Evolutionary conservation across 2,113 vertebrate species (phyloP), one percentile per base, ranked within the genome.

Genomic region (Dicerorhinus sumatrensis): DNA sequence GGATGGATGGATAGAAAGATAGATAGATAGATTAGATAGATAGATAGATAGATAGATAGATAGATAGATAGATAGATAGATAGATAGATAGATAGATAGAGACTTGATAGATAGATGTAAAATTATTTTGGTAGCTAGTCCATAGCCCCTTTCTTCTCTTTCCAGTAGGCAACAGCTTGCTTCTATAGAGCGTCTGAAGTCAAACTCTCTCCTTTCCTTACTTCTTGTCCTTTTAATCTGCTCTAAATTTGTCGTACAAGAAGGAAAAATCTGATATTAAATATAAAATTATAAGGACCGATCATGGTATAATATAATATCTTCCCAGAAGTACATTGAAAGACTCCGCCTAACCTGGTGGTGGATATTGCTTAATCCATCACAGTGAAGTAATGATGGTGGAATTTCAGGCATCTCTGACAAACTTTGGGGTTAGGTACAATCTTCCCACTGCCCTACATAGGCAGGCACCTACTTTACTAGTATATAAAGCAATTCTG

Each of bases 201-300:
- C 60, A 67, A 84, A 65, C 21, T 70, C 3, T 56, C 7, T 76
- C 10, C 83, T 82, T 73, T 87, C 18, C 56, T 33, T 62, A 69
- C 18, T 60, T 31, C 6, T 90, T 87, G 2, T 80, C 56, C 69
- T 82, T 76, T 95, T 36, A 90, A 84, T 33, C 12, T 85, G 14
- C 31, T 85, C 10, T 85, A 84, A 89, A 63, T 87, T 84, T 77
- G 23, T 48, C 75, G 18, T 73, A 33, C 29, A 69, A 42, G 29
- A 96, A 51, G 39, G 25, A 51, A 95, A 89, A 63, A 23, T 18
- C 3, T 77, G 31, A 70, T 91, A 94, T 77, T 94, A 79, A 79
- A 11, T 51, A 70, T 60, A 70, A 91, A 91, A 79, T 82, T 20
- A 60, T 70, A 62, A 79, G 8, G 33, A 73, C 16, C 11, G 42